Percentiles rank a stretch among this genome's conserved stretches.
Conservation (phyloP, 2,113 vertebrate genomes). For the Spea bombifrons region DNA sequence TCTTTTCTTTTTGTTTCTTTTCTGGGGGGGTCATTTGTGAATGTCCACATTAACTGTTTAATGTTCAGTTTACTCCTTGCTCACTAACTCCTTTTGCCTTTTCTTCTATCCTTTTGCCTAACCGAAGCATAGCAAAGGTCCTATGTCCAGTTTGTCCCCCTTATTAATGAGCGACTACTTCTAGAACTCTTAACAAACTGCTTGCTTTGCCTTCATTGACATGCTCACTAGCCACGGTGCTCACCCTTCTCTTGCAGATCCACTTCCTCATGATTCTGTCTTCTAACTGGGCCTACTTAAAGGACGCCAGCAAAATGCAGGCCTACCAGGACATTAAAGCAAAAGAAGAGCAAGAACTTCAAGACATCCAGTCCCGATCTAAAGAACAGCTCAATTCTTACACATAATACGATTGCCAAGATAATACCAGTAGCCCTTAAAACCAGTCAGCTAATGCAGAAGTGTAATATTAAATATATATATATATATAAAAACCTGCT, state of each 20-base stretch:
- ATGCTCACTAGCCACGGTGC: conserved; percentile 93
- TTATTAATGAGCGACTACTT: conserved; percentile 48
- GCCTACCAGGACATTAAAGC: conserved; percentile 98
- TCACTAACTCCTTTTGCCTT: conserved; percentile 64
- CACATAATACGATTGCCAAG: conserved; percentile 82
- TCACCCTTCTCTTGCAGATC: conserved; percentile 99
- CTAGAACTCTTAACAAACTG: conserved; percentile 80
- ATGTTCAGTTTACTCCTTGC: conserved; percentile 51
- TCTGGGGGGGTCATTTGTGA: background rate
- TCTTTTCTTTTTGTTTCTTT: background rate
- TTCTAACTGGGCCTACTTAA: conserved; percentile 99
- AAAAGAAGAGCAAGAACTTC: conserved; percentile 98
- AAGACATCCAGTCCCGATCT: conserved; percentile 95
- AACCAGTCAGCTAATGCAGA: conserved; percentile 74
- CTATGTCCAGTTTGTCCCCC: conserved; percentile 55
- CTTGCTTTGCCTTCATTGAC: conserved; percentile 88
- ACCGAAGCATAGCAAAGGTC: conserved; percentile 60
- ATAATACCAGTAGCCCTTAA: conserved; percentile 73
- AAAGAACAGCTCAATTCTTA: conserved; percentile 99
- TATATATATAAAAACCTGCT: conserved; percentile 12
- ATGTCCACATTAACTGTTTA: conserved; percentile 7
- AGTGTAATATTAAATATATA: conserved; percentile 11
- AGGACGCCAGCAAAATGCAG: conserved; percentile 98
- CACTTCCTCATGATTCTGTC: conserved; percentile 99
- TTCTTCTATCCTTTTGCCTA: conserved; percentile 17